phyloP scores from a whole-genome alignment of 2,888 invertebrate genomes.

The Scaptomyza polygonia region DNA sequence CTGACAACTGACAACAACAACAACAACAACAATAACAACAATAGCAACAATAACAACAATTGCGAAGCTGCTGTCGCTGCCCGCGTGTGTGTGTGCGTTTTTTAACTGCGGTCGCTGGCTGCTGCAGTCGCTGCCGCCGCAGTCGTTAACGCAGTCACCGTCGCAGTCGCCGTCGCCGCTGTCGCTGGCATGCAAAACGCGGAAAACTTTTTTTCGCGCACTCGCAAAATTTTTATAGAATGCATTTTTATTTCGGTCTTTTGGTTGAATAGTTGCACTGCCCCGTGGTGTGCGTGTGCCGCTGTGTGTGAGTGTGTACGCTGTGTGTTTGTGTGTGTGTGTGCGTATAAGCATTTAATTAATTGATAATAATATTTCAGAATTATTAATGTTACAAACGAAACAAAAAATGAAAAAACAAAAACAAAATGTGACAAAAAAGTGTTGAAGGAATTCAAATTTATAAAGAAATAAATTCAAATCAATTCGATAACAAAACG shows the following conservation, averaged over 20 bases:
- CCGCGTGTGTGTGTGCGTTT: conserved; percentile 20
- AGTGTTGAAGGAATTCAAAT: conserved; percentile 6
- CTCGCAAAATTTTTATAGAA: conserved; percentile 80
- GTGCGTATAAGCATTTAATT: conserved; percentile 12
- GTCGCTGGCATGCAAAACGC: conserved; percentile 77
- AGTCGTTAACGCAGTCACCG: conserved; percentile 36
- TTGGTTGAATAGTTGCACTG: conserved; percentile 80
- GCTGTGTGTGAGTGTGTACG: conserved; percentile 30
- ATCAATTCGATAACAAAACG: conserved; percentile 3
- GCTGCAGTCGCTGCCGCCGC: conserved; percentile 48
- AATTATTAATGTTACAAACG: conserved; percentile 10
- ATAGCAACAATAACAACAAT: conserved; percentile 44
- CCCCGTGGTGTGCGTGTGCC: conserved; percentile 58
- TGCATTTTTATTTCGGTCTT: conserved; percentile 80
- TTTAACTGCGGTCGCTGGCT: conserved; percentile 47
- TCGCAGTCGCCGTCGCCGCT: conserved; percentile 55
- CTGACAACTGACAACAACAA: conserved; percentile 52
- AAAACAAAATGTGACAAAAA: conserved; percentile 41
- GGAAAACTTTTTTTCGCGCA: conserved; percentile 79
- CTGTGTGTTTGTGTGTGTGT: conserved; percentile 17
- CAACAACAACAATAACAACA: no score
- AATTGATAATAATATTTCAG: conserved; percentile 57
- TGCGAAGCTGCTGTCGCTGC: conserved; percentile 54
- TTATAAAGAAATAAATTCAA: not conserved
- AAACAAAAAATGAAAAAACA: not conserved